Evolutionary conservation across 2,113 vertebrate species (phyloP).

Genomic region (Balaenoptera acutorostrata): DNA sequence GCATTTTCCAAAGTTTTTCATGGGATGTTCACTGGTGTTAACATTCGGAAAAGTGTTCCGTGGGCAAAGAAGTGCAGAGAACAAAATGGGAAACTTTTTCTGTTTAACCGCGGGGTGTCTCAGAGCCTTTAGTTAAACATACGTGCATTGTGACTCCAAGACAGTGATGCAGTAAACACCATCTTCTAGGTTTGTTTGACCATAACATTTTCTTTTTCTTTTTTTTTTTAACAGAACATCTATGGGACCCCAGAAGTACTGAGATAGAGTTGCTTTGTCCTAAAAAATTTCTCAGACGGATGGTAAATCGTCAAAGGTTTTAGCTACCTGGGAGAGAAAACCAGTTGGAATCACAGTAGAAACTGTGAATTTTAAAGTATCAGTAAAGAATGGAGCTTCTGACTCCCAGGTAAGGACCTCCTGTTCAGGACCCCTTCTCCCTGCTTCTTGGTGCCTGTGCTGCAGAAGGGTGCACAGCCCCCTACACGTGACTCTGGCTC

Average conservation of each 20-base stretch:
- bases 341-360: neutral
- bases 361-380: neutral
- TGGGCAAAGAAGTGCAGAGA: neutral
- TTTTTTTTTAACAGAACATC: neutral
- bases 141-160: neutral
- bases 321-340: neutral
- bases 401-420: neutral
- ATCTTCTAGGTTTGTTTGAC: neutral
- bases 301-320: neutral
- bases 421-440: neutral
- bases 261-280: neutral
- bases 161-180: neutral
- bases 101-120: neutral
- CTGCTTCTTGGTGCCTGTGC: neutral
- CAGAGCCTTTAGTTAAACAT: neutral
- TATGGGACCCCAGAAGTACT: neutral
- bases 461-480: neutral
- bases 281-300: neutral
- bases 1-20: neutral
- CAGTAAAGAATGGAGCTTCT: too few species aligned
- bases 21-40: neutral
- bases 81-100: neutral
- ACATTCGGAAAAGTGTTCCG: neutral
- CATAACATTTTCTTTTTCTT: neutral
- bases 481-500: rapidly evolving